Evolutionary conservation across 2,113 vertebrate species (phyloP).

Genomic region (Atherinomorus stipes): DNA sequence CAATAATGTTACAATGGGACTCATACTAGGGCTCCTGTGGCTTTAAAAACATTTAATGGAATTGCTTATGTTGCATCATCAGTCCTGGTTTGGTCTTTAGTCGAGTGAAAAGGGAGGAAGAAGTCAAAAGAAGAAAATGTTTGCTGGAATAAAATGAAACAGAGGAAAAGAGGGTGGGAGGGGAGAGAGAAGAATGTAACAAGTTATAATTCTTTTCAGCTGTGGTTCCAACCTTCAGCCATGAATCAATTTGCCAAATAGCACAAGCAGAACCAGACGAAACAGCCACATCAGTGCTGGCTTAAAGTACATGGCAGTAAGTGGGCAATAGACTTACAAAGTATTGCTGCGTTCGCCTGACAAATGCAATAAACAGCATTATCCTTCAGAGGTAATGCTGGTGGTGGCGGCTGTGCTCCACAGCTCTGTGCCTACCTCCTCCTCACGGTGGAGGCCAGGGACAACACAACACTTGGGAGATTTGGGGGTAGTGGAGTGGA

Average conservation of each 20-base stretch:
- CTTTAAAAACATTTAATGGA: slow-evolving; percentile 76
- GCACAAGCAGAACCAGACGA: slow-evolving; percentile 78
- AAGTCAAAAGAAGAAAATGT: slow-evolving; percentile 4
- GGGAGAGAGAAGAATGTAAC: slow-evolving; percentile 36
- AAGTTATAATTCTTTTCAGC: slow-evolving; percentile 73
- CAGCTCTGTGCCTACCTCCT: slow-evolving; percentile 65
- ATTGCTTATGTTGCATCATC: slow-evolving; percentile 82
- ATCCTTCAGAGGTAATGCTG: slow-evolving; percentile 79
- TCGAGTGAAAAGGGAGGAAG: slow-evolving; percentile 12
- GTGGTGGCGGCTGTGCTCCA: slow-evolving; percentile 71
- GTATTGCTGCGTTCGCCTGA: slow-evolving; percentile 80
- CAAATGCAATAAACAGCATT: slow-evolving; percentile 84
- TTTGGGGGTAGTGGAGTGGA: slow-evolving; percentile 35
- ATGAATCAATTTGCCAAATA: slow-evolving; percentile 80
- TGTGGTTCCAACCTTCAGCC: slow-evolving; percentile 70
- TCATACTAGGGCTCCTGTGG: slow-evolving; percentile 71
- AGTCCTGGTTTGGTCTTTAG: slow-evolving; percentile 67
- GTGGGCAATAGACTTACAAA: slow-evolving; percentile 84
- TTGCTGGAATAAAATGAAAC: slow-evolving; percentile 31
- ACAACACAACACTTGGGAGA: slow-evolving; percentile 62
- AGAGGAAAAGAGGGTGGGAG: slow-evolving; percentile 12
- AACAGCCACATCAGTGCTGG: slow-evolving; percentile 76
- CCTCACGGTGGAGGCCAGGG: slow-evolving; percentile 52
- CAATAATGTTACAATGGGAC: slow-evolving; percentile 77
- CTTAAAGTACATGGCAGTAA: slow-evolving; percentile 80